Percentiles rank a stretch among this genome's conserved stretches.
These are phyloP conservation scores for Diarsia brunnea DNA, from an alignment of 2,888 invertebrate genomes.

Conservation along the genomic window DNA sequence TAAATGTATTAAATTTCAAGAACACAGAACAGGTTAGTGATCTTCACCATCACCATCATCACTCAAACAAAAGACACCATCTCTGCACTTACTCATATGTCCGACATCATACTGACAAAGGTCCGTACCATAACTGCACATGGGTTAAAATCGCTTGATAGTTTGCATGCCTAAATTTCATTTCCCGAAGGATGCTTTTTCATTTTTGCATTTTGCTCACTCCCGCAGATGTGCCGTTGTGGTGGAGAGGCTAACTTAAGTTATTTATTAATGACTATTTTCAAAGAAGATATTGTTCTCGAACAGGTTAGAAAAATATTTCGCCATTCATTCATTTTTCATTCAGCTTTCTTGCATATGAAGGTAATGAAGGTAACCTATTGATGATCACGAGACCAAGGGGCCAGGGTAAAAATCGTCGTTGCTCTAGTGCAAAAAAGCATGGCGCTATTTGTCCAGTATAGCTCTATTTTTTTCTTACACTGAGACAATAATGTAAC, in stretches of 20 bases:
- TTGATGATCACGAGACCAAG: neutral
- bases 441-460: neutral
- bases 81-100: neutral
- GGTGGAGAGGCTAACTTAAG: neutral
- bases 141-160: neutral
- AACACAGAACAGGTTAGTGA: slow-evolving; percentile 54
- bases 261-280: slow-evolving; percentile 16
- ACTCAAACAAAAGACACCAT: neutral
- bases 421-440: neutral
- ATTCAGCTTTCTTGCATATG: neutral
- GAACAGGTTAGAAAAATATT: slow-evolving; percentile 16
- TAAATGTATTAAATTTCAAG: slow-evolving; percentile 41
- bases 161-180: neutral
- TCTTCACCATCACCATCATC: neutral
- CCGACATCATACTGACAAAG: too few relatives aligned
- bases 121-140: neutral
- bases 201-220: neutral
- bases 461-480: neutral
- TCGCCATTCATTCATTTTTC: neutral
- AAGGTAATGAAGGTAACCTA: neutral
- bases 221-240: slow-evolving; percentile 17
- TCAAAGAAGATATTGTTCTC: slow-evolving; percentile 16
- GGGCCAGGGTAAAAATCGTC: too few relatives aligned
- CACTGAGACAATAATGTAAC: too few relatives aligned
- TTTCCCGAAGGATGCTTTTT: neutral